phyloP scores from a whole-genome alignment of 2,888 invertebrate genomes.

The Lagria hirta region DNA sequence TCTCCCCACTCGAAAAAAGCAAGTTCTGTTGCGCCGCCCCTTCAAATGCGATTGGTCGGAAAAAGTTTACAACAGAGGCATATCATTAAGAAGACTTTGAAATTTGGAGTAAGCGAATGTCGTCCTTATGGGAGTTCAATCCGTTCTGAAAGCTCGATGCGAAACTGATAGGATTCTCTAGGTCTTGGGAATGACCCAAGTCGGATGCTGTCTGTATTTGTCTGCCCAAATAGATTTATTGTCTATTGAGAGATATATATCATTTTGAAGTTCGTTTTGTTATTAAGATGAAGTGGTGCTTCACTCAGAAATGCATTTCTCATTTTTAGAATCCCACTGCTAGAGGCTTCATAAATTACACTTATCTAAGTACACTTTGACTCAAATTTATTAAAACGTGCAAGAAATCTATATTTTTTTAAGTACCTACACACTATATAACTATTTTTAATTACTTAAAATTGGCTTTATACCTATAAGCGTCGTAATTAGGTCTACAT shows the following conservation, averaged over 20 bases:
- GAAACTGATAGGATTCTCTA: slow-evolving; percentile 11
- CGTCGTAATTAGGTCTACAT: too few relatives aligned
- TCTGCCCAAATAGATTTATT: slow-evolving; percentile 39
- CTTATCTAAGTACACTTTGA: too few relatives aligned
- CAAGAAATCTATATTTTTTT: too few relatives aligned
- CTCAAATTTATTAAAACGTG: too few relatives aligned
- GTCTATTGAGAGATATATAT: slow-evolving; percentile 44
- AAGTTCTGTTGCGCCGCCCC: slow-evolving; percentile 45
- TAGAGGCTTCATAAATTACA: too few relatives aligned
- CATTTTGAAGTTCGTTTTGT: slow-evolving; percentile 32
- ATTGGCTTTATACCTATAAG: too few relatives aligned
- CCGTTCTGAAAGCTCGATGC: not conserved
- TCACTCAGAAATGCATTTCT: slow-evolving; percentile 28
- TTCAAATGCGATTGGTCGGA: slow-evolving; percentile 49
- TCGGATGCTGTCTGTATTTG: slow-evolving; percentile 14
- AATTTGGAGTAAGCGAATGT: slow-evolving; percentile 52
- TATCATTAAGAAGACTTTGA: slow-evolving; percentile 55
- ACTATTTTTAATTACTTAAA: too few relatives aligned
- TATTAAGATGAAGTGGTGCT: slow-evolving; percentile 33
- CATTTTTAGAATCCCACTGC: too few relatives aligned
- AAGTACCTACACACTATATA: too few relatives aligned
- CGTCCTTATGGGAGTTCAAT: slow-evolving; percentile 43
- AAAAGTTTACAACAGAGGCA: slow-evolving; percentile 53
- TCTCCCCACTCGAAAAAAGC: slow-evolving; percentile 50
- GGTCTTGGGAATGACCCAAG: slow-evolving; percentile 16